Evolutionary conservation across 2,113 vertebrate species (phyloP), one percentile per base, ranked within the genome.

Genomic region (Pachycephala philippinensis): DNA sequence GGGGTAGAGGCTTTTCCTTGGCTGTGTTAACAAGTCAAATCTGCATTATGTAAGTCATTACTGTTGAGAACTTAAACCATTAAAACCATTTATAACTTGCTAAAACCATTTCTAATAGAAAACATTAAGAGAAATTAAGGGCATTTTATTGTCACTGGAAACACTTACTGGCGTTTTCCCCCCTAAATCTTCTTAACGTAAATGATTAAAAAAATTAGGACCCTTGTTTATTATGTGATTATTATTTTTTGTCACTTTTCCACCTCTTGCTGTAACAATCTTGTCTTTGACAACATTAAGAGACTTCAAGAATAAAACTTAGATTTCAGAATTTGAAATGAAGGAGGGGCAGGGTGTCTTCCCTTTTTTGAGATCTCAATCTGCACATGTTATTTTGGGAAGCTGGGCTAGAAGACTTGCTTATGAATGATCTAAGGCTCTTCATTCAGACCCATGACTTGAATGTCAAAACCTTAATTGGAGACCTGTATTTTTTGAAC

Each of bases 151-250:
- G 1, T 84, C 8, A 15, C n/a, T 89, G n/a, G 74, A 70, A 87
- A 65, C 28, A 57, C 19, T 56, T 56, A 65, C 6, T 40, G 33
- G 1, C 69, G 11, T 27, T 68, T 17, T 2, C 1, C 1, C 2
- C 3, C 5, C 7, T 12, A 8, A 50, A 19, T 64, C 18, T 17
- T 72, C 30, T 50, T 89, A 64, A 39, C 22, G 27, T 12, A 76
- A 76, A 81, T 9, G 1, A 64, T 76, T 16, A 14, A 47, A 80
- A 59, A 27, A 31, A 1, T 33, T 37, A 66, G 52, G 33, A 59
- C 8, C 3, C 10, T 35, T 60, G 19, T 71, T 85, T 92, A 42
- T 79, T 33, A 33, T 15, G 3, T 57, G 35, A 9, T 28, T 30
- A 12, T 54, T 33, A 5, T 16, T 13, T 63, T 89, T 40, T 60